Evolutionary conservation across 2,888 invertebrate genomes (phyloP).

Genomic region (Labia minor): DNA sequence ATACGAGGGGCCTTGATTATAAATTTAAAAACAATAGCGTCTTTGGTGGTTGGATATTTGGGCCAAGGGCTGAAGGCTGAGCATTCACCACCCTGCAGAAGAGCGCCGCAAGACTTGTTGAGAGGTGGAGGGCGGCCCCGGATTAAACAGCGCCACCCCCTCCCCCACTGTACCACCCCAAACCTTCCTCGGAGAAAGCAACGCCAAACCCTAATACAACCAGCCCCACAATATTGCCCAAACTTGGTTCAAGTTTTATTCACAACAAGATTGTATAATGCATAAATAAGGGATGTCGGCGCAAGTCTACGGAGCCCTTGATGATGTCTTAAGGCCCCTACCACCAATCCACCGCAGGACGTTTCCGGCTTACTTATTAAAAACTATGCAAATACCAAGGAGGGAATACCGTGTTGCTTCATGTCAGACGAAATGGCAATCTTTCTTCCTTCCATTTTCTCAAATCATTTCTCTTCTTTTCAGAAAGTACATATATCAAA

Average conservation of each 20-base stretch:
- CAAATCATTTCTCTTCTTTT: neutral
- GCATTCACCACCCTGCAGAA: neutral
- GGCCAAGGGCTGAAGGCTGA: neutral
- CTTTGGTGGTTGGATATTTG: slow-evolving; percentile 13
- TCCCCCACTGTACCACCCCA: neutral
- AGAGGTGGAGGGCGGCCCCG: neutral
- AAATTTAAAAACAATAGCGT: slow-evolving; percentile 13
- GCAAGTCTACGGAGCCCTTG: slow-evolving; percentile 8
- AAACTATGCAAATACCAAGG: slow-evolving; percentile 13
- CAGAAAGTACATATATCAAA: no score
- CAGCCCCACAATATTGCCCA: slow-evolving; percentile 13
- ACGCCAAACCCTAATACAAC: slow-evolving; percentile 8
- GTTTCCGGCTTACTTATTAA: slow-evolving; percentile 13
- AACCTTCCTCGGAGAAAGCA: neutral
- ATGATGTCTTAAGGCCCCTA: neutral
- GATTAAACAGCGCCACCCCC: neutral
- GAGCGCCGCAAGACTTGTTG: neutral
- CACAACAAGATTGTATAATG: slow-evolving; percentile 13
- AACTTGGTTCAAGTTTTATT: slow-evolving; percentile 5
- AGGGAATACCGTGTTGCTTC: neutral
- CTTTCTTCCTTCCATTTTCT: neutral
- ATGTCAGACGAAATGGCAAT: neutral
- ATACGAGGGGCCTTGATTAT: neutral
- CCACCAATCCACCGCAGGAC: neutral
- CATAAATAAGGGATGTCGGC: slow-evolving; percentile 8